phyloP scores from a whole-genome alignment of 2,113 vertebrate genomes.

The Silurus meridionalis region DNA sequence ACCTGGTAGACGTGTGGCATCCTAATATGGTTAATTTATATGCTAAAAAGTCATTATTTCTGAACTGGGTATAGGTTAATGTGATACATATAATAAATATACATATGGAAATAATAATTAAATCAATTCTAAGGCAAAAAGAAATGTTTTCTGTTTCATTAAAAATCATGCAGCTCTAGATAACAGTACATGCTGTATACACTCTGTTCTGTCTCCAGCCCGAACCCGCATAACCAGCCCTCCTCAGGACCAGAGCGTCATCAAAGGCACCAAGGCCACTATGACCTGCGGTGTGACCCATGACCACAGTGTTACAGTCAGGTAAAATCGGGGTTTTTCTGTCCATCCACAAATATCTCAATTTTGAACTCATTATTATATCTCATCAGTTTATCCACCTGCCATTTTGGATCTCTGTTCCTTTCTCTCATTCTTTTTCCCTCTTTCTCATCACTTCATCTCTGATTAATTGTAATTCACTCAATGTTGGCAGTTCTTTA shows the following conservation, averaged over 20 bases:
- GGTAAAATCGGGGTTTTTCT: conserved; percentile 66
- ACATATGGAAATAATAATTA: background rate
- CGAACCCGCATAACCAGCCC: conserved; percentile 90
- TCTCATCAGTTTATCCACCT: background rate
- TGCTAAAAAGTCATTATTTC: background rate
- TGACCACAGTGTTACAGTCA: conserved; percentile 86
- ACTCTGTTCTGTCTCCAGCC: conserved; percentile 70
- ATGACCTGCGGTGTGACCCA: conserved; percentile 94
- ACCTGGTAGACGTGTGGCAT: background rate
- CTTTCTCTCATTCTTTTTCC: background rate
- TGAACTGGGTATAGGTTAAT: background rate
- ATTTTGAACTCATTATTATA: background rate
- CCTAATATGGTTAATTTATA: background rate
- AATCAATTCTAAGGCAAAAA: background rate
- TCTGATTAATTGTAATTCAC: conserved; percentile 35
- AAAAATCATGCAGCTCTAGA: background rate
- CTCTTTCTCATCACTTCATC: conserved; percentile 6
- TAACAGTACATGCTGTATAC: background rate
- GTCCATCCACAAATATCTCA: background rate
- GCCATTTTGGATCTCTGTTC: background rate
- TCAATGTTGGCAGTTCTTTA: conserved; percentile 38
- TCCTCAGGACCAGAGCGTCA: conserved; percentile 93
- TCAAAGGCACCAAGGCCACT: conserved; percentile 94
- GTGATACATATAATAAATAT: background rate
- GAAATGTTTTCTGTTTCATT: background rate